These are phyloP conservation scores for Ptychadena robeensis DNA, from an alignment of 2,797 vertebrate species.

Conservation along the genomic window DNA sequence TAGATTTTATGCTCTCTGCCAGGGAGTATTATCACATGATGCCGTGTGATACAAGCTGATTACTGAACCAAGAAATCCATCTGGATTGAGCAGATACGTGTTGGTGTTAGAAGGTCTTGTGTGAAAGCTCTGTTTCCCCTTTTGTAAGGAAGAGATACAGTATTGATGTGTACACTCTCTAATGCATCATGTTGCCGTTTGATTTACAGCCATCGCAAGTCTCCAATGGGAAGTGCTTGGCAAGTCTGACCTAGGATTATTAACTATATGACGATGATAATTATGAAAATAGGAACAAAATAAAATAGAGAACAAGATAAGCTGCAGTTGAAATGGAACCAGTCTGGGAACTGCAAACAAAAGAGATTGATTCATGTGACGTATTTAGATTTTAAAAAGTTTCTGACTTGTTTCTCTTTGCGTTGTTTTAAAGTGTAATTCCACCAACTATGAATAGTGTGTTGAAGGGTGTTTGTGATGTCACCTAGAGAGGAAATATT, in stretches of 20 bases:
- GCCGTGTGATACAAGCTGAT: slow-evolving; percentile 31
- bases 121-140: slow-evolving; percentile 54
- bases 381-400: background rate
- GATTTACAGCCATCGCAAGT: slow-evolving; percentile 52
- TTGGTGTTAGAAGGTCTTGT: slow-evolving; percentile 26
- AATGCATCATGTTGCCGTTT: slow-evolving; percentile 27
- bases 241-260: slow-evolving; percentile 29
- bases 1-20: slow-evolving; percentile 3
- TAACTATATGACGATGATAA: slow-evolving; percentile 47
- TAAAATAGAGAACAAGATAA: slow-evolving; percentile 59
- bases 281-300: slow-evolving; percentile 45
- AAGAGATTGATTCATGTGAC: background rate
- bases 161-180: slow-evolving; percentile 38
- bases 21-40: slow-evolving; percentile 26
- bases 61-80: slow-evolving; percentile 16
- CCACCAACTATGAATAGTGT: background rate
- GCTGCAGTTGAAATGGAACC: background rate
- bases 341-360: slow-evolving; percentile 26
- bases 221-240: background rate
- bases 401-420: background rate
- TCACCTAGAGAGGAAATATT: too few relatives aligned
- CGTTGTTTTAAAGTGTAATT: background rate
- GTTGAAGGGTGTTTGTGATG: background rate
- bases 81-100: slow-evolving; percentile 47
- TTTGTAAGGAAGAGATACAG: slow-evolving; percentile 55